phyloP scores from a whole-genome alignment of 2,888 invertebrate genomes.

The Pocota personata region DNA sequence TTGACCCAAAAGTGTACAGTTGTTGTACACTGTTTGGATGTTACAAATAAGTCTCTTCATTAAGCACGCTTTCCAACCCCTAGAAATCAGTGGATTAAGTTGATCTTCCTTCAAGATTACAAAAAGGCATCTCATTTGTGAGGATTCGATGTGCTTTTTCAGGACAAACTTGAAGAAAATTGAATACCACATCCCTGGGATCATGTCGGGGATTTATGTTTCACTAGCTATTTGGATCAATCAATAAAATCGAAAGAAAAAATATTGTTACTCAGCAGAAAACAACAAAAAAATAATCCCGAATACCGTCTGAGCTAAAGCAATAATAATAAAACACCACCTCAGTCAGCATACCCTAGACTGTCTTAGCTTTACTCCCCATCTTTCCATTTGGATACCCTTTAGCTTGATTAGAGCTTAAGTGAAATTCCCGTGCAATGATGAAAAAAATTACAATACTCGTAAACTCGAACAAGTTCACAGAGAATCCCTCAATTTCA shows the following conservation, averaged over 20 bases:
- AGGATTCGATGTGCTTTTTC: neutral
- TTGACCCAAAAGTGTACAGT: constrained; percentile 7
- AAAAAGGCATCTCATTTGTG: neutral
- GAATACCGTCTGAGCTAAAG: constrained; percentile 23
- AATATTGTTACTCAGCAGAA: neutral
- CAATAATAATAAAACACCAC: neutral
- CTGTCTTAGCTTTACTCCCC: neutral
- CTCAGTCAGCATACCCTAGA: neutral
- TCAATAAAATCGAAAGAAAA: neutral
- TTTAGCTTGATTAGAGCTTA: constrained; percentile 30
- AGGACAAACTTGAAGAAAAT: neutral
- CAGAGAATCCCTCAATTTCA: neutral
- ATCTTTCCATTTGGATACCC: neutral
- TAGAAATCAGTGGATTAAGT: constrained; percentile 1
- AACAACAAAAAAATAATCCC: neutral
- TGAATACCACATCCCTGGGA: neutral
- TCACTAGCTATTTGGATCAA: constrained; percentile 13
- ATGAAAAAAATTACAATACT: neutral
- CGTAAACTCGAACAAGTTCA: neutral
- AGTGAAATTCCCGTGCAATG: neutral
- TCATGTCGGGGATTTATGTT: constrained; percentile 15
- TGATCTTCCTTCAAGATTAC: neutral
- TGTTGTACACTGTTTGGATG: neutral
- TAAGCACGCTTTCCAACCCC: neutral
- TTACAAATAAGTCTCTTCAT: neutral